Evolutionary conservation across 2,888 invertebrate genomes (phyloP).

Genomic region (Hecatera dysodea): DNA sequence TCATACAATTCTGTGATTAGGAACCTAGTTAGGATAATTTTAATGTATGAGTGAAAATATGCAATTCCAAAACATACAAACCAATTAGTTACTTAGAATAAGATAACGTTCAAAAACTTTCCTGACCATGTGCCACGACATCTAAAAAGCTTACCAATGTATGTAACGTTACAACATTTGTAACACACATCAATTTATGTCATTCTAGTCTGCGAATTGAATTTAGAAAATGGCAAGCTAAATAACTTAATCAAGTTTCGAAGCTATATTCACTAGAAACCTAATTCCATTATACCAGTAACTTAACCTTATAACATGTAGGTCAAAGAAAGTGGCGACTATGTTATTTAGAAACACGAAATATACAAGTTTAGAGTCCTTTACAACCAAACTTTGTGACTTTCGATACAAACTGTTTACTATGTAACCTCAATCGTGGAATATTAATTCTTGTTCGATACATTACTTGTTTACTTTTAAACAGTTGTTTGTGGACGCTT

Average conservation of each 20-base stretch:
- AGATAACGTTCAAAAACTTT: no score
- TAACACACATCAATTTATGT: not conserved
- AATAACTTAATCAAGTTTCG: not conserved
- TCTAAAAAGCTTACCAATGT: no score
- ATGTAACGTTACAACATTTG: no score
- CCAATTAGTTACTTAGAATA: no score
- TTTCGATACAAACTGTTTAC: constrained; percentile 30
- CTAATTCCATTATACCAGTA: constrained; percentile 3
- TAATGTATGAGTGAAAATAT: no score
- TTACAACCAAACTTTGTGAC: constrained; percentile 35
- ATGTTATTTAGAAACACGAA: constrained; percentile 38
- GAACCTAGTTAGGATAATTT: no score
- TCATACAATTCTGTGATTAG: no score
- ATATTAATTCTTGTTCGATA: constrained; percentile 48
- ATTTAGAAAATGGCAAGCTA: no score
- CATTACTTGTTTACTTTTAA: constrained; percentile 44
- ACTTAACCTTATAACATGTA: constrained; percentile 22
- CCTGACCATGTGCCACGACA: no score
- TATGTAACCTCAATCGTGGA: constrained; percentile 40
- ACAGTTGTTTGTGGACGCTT: not conserved
- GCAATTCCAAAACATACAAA: no score
- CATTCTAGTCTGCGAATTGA: not conserved
- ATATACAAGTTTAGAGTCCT: constrained; percentile 40
- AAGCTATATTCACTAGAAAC: constrained; percentile 11
- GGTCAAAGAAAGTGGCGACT: constrained; percentile 17